A percentile compares a stretch with the other conserved stretches of the same genome.
Evolutionary conservation across 2,797 vertebrate genomes (phyloP).

Genomic region (Sebastes cheni): DNA sequence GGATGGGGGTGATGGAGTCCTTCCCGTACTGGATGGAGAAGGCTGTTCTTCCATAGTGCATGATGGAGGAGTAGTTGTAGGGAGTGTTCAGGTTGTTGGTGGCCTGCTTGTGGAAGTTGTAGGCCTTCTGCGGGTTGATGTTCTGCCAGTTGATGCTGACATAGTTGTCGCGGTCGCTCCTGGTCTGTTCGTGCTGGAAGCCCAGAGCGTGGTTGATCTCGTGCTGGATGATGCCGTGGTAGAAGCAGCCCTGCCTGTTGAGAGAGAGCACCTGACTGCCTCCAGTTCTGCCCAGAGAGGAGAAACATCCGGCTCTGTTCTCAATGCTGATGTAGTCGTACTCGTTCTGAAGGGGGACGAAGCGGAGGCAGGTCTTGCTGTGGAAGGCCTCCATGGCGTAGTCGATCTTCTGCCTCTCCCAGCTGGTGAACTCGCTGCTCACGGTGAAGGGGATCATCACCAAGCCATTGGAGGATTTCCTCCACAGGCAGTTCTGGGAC

Average conservation of each 20-base stretch:
- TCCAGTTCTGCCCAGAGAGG: slow-evolving; percentile 67
- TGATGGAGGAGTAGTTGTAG: no score
- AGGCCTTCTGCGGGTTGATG: no score
- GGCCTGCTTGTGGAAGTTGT: rapidly evolving
- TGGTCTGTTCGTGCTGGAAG: no score
- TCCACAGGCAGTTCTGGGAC: slow-evolving; percentile 34
- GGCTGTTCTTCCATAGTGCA: no score
- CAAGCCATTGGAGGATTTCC: slow-evolving; percentile 13
- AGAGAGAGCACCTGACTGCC: slow-evolving; percentile 77
- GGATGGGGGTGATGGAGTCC: no score
- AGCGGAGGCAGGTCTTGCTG: no score
- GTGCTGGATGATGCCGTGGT: slow-evolving; percentile 60
- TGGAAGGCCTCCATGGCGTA: not conserved
- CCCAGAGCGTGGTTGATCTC: slow-evolving; percentile 25
- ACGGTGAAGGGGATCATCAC: not conserved
- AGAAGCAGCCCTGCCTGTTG: slow-evolving; percentile 70
- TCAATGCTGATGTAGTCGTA: no score
- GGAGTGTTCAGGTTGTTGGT: no score
- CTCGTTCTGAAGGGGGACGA: no score
- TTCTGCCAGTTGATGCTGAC: no score
- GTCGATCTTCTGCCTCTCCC: slow-evolving; percentile 22
- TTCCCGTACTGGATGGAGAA: no score
- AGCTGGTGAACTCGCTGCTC: not conserved
- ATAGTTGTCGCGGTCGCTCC: no score
- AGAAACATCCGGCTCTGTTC: not conserved